Base-by-base conservation (phyloP, 1,140 invertebrate species). In the Trichomalopsis sarcophagae region DNA sequence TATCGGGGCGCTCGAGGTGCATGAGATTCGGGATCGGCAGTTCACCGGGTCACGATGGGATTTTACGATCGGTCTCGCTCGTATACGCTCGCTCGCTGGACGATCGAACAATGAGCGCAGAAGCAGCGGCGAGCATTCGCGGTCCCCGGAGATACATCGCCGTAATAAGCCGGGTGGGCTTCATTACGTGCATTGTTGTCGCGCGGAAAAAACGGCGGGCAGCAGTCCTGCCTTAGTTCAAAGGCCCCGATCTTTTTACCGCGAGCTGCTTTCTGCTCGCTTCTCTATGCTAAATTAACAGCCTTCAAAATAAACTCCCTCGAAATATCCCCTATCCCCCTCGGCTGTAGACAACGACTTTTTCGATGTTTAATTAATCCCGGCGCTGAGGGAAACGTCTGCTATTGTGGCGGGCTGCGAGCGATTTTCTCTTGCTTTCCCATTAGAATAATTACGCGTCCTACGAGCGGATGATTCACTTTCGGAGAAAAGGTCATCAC, bases 161-260 rank as follows among this genome's bases (percentile, higher is more conserved):
- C 85, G 91, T 91, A 91, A 91, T 91, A 91, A 91, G 89, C 89
- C 89, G 87, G 86, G 79, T 88, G 89, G 87, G 89, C 89, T 92
- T 92, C 91, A 91, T 92, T 91, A 92, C 89, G 87, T 81, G 90
- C 89, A 92, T 92, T 92, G 91, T 91, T 91, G 90, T 88, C 85
- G 84, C 85, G 84, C 80, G 84, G 84, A 84, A 86, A 84, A 82
- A 55, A 83, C 82, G 73, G 74, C 66, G 77, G 80, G 87, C 66
- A 68, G 69, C 83, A 89, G 75, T 71, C 85, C 27, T 71, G 50
- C 66, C 76, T 75, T 85, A 86, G 84, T 87, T 86, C 80, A 82
- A 82, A 85, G 82, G 75, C 69, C 80, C 86, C 86, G 85, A 83
- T 84, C 82, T 75, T 68, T 68, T 77, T 36, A 44, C 9, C 10